Evolutionary conservation across 2,113 vertebrate genomes (phyloP), one percentile per base, ranked within the genome.

Genomic region (Actenoides hombroni): DNA sequence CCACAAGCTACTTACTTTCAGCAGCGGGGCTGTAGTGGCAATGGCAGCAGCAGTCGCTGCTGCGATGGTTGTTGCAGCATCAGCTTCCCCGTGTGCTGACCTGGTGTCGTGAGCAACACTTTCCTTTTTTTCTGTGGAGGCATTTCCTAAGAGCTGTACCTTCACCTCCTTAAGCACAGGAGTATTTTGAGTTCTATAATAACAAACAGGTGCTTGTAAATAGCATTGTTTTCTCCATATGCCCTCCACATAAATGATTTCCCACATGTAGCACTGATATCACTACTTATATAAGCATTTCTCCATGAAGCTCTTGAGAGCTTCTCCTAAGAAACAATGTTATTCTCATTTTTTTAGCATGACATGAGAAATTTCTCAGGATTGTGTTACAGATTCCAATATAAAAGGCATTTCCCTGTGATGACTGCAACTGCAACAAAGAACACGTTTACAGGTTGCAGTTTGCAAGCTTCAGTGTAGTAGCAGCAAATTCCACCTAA

Each of bases 11-110:
- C 65, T 65, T 93, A 99, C 64, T 98, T 98, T 98, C 56, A 99
- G 93, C 15, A 99, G 97, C 0, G 98, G 98, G 59, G 98, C 98
- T 40, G 98, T 97, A 3, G 98, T 97, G 19, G 98, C 98, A 53
- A 99, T 98, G 46, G 98, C 97, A 8, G 98, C 98, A 12, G 99
- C 98, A 61, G 98, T 98, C 20, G 98, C 98, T 67, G 98, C 98
- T 37, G 98, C 98, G 10, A 98, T 97, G 48, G 97, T 96, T 40
- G 97, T 75, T 59, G 97, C 98, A 33, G 98, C 94, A 65, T 98
- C 98, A 44, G 70, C 78, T 16, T 97, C 95, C 74, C 61, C 88
- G 53, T 37, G 68, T 35, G 94, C 73, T 82, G 77, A 35, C 80
- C 75, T 93, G 5, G 11, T 18, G 39, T 93, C 92, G 23, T 28